Base-by-base conservation (phyloP, 2,888 invertebrate species). In the Notodonta ziczac region DNA sequence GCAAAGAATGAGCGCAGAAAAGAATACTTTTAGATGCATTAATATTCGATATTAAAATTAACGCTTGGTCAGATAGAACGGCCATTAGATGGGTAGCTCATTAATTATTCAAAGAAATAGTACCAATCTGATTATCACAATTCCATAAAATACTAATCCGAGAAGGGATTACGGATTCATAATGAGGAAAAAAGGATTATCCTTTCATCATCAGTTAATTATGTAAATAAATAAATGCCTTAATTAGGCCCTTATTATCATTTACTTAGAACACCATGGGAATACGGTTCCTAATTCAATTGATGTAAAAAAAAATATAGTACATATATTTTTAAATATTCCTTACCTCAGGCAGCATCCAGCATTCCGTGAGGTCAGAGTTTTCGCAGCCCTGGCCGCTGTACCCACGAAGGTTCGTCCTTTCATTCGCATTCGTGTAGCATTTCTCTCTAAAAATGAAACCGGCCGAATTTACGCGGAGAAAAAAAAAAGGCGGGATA, bases 261-360 rank as follows among this genome's bases (percentile, higher is more conserved):
- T 24, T 24, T 35, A 35, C 35, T 35, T 35, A 35, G 35, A 42
- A 10, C 4, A 2, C 42, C 42, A 10, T 42, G 1, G 24, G 42
- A 42, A 42, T 42, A 10, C 4, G 9, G 4, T 42, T 10, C 9
- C 42, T 10, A 42, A 42, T 42, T 1, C 9, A 42, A 8, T 10
- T 5, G 9, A 9, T 42, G 0, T 9, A 9, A 12, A 10, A 10
- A 42, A n/a, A 44, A 44, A 44, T n/a, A n/a, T n/a, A n/a, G n/a
- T n/a, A n/a, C n/a, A 5, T n/a, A 5, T 46, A n/a, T 48, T 14
- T 24, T 63, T 13, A 24, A 51, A 24, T 24, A 50, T n/a, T 5
- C 10, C 42, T 57, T 80, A 94, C 94, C 91, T 95, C 95, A 56
- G 94, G 94, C 69, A 94, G 81, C 94, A 95, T 94, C 95, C 95